phyloP scores from a whole-genome alignment of 2,797 vertebrate genomes.

The Podargus strigoides region DNA sequence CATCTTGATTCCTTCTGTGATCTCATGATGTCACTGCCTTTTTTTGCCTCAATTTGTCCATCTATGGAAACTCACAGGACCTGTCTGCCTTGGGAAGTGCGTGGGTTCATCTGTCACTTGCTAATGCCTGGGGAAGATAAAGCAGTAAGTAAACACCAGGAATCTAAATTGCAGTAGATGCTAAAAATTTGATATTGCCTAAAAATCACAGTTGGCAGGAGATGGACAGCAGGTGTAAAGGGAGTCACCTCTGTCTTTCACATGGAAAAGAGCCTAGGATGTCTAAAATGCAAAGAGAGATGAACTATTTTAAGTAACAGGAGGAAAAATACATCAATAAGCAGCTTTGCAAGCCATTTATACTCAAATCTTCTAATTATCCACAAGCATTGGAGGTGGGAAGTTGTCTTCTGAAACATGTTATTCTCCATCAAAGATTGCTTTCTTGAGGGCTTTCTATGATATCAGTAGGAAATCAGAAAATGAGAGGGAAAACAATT shows the following conservation, averaged over 20 bases:
- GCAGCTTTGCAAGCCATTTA: neutral
- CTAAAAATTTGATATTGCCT: neutral
- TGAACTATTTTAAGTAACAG: neutral
- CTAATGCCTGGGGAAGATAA: fast-evolving
- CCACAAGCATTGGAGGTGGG: neutral
- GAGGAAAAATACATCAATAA: neutral
- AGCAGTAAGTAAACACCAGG: fast-evolving
- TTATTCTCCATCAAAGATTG: conserved; percentile 37
- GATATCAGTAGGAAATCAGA: conserved; percentile 55
- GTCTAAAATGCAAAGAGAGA: neutral
- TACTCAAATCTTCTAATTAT: conserved; percentile 1
- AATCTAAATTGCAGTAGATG: neutral
- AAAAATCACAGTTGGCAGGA: neutral
- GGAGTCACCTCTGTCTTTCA: neutral
- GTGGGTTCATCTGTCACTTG: neutral
- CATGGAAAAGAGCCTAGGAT: neutral
- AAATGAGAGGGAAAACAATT: conserved; percentile 61
- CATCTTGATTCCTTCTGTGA: fast-evolving
- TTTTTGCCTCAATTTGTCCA: neutral
- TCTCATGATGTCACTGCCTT: neutral
- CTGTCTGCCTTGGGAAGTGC: neutral
- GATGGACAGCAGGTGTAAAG: neutral
- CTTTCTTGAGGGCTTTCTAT: conserved; percentile 42
- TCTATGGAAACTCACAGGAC: neutral
- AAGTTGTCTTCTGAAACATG: conserved; percentile 46